Conservation (phyloP, 2,888 invertebrate species). For the Herminia tarsipennalis region DNA sequence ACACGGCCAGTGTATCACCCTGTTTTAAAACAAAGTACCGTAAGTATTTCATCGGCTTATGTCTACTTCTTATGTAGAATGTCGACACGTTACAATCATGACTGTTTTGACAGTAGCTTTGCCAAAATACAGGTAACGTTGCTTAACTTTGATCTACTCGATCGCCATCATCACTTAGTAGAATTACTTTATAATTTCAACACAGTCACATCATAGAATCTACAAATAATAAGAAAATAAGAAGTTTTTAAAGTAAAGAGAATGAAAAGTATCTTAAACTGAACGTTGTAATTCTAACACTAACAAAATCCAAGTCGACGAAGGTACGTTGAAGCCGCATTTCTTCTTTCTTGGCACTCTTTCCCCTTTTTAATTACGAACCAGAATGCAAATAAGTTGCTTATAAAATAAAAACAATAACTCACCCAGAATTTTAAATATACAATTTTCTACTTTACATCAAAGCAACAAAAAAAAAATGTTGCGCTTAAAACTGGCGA, state of each 20-base stretch:
- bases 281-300: constrained; percentile 21
- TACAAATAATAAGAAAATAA: neutral
- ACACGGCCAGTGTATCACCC: too few species aligned
- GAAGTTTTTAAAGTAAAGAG: neutral
- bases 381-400: constrained; percentile 70
- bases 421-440: constrained; percentile 52
- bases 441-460: constrained; percentile 58
- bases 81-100: too few species aligned
- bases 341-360: constrained; percentile 36
- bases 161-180: too few species aligned
- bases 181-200: too few species aligned
- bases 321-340: constrained; percentile 25
- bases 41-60: too few species aligned
- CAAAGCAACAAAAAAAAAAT: constrained; percentile 56
- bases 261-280: neutral
- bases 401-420: constrained; percentile 60
- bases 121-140: too few species aligned
- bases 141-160: too few species aligned
- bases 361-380: constrained; percentile 58
- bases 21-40: too few species aligned
- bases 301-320: constrained; percentile 21
- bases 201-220: too few species aligned
- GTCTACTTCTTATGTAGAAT: too few species aligned
- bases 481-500: constrained; percentile 59
- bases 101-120: too few species aligned